Base-by-base conservation (phyloP, 1,140 invertebrate species). In the Euura lappo region DNA sequence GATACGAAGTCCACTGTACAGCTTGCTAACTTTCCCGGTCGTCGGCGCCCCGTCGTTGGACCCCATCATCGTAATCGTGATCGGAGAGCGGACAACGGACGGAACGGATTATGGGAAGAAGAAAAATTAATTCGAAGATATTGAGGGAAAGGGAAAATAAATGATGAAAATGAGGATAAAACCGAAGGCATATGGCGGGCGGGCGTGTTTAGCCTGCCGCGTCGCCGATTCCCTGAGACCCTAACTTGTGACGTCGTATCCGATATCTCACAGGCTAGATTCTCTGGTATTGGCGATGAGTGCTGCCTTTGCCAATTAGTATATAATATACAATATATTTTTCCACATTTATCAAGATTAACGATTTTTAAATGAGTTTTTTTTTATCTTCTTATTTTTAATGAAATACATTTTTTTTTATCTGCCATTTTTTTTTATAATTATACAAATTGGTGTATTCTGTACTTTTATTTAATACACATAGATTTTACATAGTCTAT, bases 21-120 rank as follows among this genome's bases (percentile, higher is more conserved):
- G 90, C 91, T 91, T 92, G 91, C 92, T 93, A 92, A 92, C 92
- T 92, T 92, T 92, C 91, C 90, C 88, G 83, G 90, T 88, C 77
- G 80, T 86, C 83, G 85, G 81, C 83, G 83, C 83, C 78, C 42
- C 86, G 75, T 68, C 86, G 81, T 76, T 82, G 82, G 76, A 79
- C 69, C 72, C 75, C 65, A 66, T 28, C 28, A 68, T 45, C 45
- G 65, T 28, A 45, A 42, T 28, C 44, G 66, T 44, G 8, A 11
- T 28, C 7, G 4, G 65, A 70, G 10, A 6, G 46, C 10, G 44
- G 10, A 64, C 28, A 44, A 60, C n/a, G 42, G n/a, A 51, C n/a
- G 2, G 44, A n/a, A 43, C 47, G 46, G 60, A 60, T 70, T 70
- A 65, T 75, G 65, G 68, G 45, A 45, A 66, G 60, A 74, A 47